phyloP scores from a whole-genome alignment of 2,888 invertebrate genomes.

The Seira ritae region DNA sequence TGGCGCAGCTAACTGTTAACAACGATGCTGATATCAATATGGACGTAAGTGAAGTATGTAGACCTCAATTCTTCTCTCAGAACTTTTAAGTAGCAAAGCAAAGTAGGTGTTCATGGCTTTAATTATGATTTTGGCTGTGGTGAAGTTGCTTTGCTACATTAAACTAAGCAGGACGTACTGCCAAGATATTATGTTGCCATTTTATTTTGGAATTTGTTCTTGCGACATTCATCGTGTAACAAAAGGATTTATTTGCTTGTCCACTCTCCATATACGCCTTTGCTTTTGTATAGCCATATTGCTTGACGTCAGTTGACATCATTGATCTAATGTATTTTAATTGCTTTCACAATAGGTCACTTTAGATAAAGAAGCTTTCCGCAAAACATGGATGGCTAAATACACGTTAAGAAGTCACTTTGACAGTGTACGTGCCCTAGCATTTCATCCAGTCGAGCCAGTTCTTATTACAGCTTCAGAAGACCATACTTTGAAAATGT shows the following conservation, averaged over 20 bases:
- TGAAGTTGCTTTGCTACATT: slow-evolving; percentile 37
- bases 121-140: background rate
- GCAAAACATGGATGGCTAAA: slow-evolving; percentile 97
- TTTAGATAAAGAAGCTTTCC: slow-evolving; percentile 91
- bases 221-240: slow-evolving; percentile 25
- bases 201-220: slow-evolving; percentile 57
- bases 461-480: slow-evolving; percentile 98
- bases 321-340: background rate
- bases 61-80: no score
- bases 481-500: slow-evolving; percentile 98
- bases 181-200: slow-evolving; percentile 37
- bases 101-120: background rate
- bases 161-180: slow-evolving; percentile 64
- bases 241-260: no score
- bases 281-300: no score
- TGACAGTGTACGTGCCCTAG: slow-evolving; percentile 92
- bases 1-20: slow-evolving; percentile 97
- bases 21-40: slow-evolving; percentile 97
- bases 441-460: slow-evolving; percentile 96
- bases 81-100: no score
- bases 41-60: slow-evolving; percentile 82
- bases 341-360: slow-evolving; percentile 77
- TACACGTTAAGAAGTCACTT: slow-evolving; percentile 97
- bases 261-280: no score
- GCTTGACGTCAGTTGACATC: no score